Conservation (phyloP, 2,113 vertebrate species). For the Theropithecus gelada region DNA sequence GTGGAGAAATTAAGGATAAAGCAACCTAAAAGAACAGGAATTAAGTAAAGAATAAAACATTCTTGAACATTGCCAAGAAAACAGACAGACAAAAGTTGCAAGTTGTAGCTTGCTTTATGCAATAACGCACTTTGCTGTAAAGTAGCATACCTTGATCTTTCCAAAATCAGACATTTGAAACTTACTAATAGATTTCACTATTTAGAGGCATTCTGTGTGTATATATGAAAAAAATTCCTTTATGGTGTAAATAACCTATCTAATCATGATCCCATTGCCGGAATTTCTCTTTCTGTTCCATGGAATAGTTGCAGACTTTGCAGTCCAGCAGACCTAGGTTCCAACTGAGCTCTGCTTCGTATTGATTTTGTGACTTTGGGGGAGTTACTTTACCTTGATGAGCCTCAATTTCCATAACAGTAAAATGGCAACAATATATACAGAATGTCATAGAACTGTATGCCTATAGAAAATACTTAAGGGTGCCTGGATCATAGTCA, state of each 20-base stretch:
- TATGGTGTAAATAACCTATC: neutral
- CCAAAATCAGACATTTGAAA: neutral
- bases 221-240: neutral
- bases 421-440: neutral
- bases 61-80: neutral
- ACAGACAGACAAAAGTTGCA: neutral
- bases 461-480: neutral
- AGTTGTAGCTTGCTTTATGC: neutral
- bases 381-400: neutral
- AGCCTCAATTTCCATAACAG: neutral
- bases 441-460: neutral
- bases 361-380: neutral
- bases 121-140: neutral
- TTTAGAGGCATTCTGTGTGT: neutral
- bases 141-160: neutral
- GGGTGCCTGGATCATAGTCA: neutral
- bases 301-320: neutral
- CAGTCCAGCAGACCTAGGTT: neutral
- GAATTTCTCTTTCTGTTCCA: neutral
- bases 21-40: slow-evolving; percentile 40
- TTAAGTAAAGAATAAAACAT: slow-evolving; percentile 9
- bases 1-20: slow-evolving; percentile 14
- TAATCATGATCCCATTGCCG: neutral
- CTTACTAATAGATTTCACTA: neutral
- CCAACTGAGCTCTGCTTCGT: neutral